Base-by-base conservation (phyloP, 2,797 vertebrate genomes). In the Malurus leucopterus region DNA sequence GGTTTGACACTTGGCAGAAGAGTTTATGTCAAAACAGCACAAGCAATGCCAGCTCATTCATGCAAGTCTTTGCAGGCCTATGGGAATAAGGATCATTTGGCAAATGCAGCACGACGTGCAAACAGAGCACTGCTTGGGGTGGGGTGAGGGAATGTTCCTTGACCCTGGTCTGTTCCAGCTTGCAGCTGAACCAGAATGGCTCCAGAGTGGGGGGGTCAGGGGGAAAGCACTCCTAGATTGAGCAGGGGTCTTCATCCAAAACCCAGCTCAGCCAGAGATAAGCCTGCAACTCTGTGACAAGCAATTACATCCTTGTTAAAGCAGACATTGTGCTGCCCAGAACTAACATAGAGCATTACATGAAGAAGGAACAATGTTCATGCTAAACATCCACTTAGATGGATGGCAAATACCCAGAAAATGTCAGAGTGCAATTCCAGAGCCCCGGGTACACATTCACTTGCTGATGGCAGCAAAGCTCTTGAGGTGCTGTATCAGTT, bases 91-190 rank as follows among this genome's bases (percentile, higher is more conserved):
- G 38, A 63, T 68, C 41, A 22, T 22, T 32, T 21, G 11, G 49
- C 12, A 77, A 90, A 70, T 0, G 22, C 62, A 67, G 57, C 6
- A 6, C 23, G 30, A 67, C 0, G 0, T 9, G 6, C 57, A 47
- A 46, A 54, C 23, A 65, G 23, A 17, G 40, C 11, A 8, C 15
- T n/a, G 51, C 51, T 14, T 57, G 36, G 23, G 8, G 27, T 27
- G 10, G 6, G 12, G 36, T 32, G 53, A 51, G 41, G 54, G 58
- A 26, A 47, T 2, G 13, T 29, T 65, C 67, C 36, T 12, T 1
- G 1, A 14, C 8, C 26, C 20, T 49, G 6, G n/a, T 49, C 34
- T 57, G 13, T 30, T 23, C 30, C 73, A 88, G 49, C 54, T 57
- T 57, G 64, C 61, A 85, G 23, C n/a, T 76, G 51, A 90, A 10